Evolutionary conservation across 2,888 invertebrate genomes (phyloP), one percentile per base, ranked within the genome.

Genomic region (Zonitis immaculata): DNA sequence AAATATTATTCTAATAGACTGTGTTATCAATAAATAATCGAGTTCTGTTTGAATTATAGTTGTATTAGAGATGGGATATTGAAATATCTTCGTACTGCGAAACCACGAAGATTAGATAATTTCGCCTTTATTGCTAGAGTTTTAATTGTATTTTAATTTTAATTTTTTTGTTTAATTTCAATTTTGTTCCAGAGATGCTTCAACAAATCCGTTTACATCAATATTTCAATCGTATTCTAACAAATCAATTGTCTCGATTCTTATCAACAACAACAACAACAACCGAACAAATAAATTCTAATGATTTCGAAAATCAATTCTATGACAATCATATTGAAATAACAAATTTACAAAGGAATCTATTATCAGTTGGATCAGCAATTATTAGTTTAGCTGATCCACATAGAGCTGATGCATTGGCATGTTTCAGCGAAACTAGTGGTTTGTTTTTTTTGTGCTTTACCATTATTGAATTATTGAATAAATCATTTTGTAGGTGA

Each of bases 401-500:
- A 6, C 79, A 79, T 52, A 79, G 90, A 57, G 89, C 84, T 14
- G 96, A 98, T 72, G 94, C 95, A 92, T 91, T 98, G 62, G 95
- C 96, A 18, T 91, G 93, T 60, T 81, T 96, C 63, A 95, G 95
- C 1, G 97, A 98, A 78, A 90, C 94, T 0, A 93, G 95, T 8
- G 95, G 87, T 42, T 32, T 26, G 86, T 52, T 26, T 30, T n/a
- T 11, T n/a, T n/a, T n/a, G n/a, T n/a, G n/a, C n/a, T n/a, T n/a
- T n/a, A n/a, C n/a, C n/a, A n/a, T n/a, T n/a, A n/a, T n/a, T n/a
- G n/a, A n/a, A n/a, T n/a, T n/a, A n/a, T n/a, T n/a, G n/a, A n/a
- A n/a, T n/a, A n/a, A n/a, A n/a, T n/a, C n/a, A n/a, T n/a, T n/a
- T n/a, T n/a, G n/a, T 32, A 69, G 72, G 86, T 2, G 78, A 79